phyloP scores from a whole-genome alignment of 2,888 invertebrate species.

The Apamea epomidion region DNA sequence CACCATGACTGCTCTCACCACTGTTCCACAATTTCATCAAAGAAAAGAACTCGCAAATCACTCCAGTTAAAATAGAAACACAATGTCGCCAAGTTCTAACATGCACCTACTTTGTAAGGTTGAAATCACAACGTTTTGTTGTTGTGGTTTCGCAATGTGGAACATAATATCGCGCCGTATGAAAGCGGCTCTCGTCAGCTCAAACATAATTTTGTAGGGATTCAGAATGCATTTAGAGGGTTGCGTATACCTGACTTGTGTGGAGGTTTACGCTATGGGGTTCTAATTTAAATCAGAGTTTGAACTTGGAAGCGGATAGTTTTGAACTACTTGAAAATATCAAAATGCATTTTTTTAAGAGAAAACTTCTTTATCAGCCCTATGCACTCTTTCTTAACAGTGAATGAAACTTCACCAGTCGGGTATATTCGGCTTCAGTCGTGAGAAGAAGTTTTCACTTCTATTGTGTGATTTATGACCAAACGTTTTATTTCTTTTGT shows the following conservation, averaged over 20 bases:
- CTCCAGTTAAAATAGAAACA: constrained; percentile 8
- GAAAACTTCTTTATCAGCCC: background rate
- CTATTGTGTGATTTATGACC: no score
- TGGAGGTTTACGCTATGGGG: background rate
- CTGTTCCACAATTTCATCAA: background rate
- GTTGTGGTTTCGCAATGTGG: constrained; percentile 32
- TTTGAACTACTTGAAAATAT: background rate
- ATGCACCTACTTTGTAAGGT: constrained; percentile 24
- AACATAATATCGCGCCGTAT: constrained; percentile 38
- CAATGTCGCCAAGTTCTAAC: constrained; percentile 34
- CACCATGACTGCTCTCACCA: no score
- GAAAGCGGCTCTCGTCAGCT: constrained; percentile 11
- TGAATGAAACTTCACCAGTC: background rate
- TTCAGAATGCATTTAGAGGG: constrained; percentile 44
- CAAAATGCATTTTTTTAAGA: background rate
- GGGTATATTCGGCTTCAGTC: background rate
- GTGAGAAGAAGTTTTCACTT: background rate
- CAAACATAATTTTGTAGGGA: constrained; percentile 45
- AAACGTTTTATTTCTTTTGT: no score
- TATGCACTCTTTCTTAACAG: background rate
- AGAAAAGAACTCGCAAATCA: background rate
- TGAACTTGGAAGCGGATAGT: background rate
- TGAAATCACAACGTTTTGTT: constrained; percentile 38
- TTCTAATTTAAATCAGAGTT: constrained; percentile 6
- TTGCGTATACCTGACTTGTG: background rate